Percentiles rank a stretch among this genome's conserved stretches.
Evolutionary conservation across 2,113 vertebrate genomes (phyloP).

Genomic region (Cynoglossus semilaevis): DNA sequence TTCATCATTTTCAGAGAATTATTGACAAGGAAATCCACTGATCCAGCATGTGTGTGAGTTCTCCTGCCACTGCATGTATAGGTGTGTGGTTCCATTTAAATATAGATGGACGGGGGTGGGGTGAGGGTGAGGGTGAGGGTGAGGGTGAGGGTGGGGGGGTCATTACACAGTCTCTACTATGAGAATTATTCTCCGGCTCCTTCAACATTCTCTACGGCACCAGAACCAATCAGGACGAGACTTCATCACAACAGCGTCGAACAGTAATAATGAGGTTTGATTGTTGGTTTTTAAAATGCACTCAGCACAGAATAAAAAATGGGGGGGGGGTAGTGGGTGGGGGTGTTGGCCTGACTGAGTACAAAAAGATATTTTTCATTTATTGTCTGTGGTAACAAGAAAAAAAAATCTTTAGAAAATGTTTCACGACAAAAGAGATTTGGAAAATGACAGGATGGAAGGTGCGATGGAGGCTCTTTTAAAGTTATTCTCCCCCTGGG

Average conservation of each 20-base stretch:
- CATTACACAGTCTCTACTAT: slow-evolving; percentile 17
- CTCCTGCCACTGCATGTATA: not conserved
- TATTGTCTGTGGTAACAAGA: not conserved
- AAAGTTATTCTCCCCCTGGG: too few species aligned
- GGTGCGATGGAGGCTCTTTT: too few species aligned
- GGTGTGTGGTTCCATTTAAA: slow-evolving; percentile 7
- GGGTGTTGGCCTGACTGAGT: not conserved
- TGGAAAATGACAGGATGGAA: too few species aligned
- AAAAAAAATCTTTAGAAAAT: not conserved
- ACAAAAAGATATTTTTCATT: not conserved
- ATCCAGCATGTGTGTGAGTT: not conserved
- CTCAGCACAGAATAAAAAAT: too few species aligned
- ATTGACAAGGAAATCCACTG: not conserved
- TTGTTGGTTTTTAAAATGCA: too few species aligned
- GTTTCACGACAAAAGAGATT: not conserved
- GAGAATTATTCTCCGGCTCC: slow-evolving; percentile 21
- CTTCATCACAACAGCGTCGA: too few species aligned
- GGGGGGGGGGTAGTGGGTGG: not conserved
- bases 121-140: too few species aligned
- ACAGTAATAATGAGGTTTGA: too few species aligned
- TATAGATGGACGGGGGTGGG: slow-evolving; percentile 16
- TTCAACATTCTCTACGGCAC: slow-evolving; percentile 14
- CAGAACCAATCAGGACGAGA: not conserved
- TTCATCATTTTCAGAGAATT: slow-evolving; percentile 21
- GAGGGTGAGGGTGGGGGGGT: too few species aligned